Base-by-base conservation (phyloP, 2,888 invertebrate genomes). In the Acanthoscelides obtectus region DNA sequence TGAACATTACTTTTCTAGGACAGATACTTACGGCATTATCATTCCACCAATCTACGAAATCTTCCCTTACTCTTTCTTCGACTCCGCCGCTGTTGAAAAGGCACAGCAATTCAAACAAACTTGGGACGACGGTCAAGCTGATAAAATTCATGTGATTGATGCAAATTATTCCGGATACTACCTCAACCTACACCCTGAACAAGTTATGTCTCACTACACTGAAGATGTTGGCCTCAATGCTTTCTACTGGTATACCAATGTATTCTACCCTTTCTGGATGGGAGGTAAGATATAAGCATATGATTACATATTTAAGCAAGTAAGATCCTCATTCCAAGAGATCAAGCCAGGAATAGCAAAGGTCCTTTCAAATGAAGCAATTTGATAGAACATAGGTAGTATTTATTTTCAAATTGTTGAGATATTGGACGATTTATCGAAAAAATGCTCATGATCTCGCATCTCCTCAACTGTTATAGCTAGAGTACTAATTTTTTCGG, bases 21-120 rank as follows among this genome's bases (percentile, higher is more conserved):
- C 66, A 6, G 92, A 93, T 75, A 89, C 89, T 72, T 87, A 89
- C 79, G 90, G 90, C 22, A 84, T 93, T 70, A 86, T 90, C 65
- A 84, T 93, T 12, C 93, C 94, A 20, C 90, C 93, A 69, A 87
- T 90, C 71, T 92, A 93, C 80, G 94, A 94, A 84, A 87, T 93
- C 74, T 88, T 90, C 83, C 94, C 94, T 0, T 89, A 91, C 77
- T 89, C 88, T 84, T 93, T 92, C 87, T 88, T 91, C 83, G 91
- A 90, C 80, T 87, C 88, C 71, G 90, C 92, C 80, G 88, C 92
- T 73, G 89, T 94, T 82, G 87, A 89, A 66, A 87, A 90, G 72
- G 92, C 91, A 3, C 89, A 91, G 79, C 86, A 89, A 82, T 87
- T 90, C 80, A 88, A 88, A 81, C 88, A 91, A 81, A 86, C 88